A percentile compares a stretch with the other conserved stretches of the same genome.
Conservation (phyloP, 2,888 invertebrate species). For the Xestia ashworthii region DNA sequence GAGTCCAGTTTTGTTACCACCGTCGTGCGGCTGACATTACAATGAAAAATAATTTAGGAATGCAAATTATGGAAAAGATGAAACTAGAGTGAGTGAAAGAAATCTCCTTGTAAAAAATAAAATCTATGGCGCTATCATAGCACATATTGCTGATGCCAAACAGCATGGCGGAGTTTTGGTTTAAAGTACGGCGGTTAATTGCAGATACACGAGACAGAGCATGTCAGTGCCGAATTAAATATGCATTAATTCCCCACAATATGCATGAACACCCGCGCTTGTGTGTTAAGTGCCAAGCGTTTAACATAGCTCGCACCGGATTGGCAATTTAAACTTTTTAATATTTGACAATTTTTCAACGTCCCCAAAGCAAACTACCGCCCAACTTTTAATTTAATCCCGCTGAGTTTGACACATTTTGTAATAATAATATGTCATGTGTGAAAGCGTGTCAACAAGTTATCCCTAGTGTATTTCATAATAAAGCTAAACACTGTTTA, state of each 20-base stretch:
- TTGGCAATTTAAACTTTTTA: slow-evolving; percentile 66
- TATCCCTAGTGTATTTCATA: slow-evolving; percentile 3
- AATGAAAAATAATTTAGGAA: not conserved
- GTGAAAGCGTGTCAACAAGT: not conserved
- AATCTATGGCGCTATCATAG: not conserved
- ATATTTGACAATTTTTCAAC: slow-evolving; percentile 48
- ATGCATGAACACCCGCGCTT: slow-evolving; percentile 26
- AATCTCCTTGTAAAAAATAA: not conserved
- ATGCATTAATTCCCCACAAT: slow-evolving; percentile 49
- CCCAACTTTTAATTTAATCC: slow-evolving; percentile 58
- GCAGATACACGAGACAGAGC: not conserved
- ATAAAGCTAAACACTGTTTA: not conserved
- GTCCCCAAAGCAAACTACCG: slow-evolving; percentile 53
- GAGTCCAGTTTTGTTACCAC: not conserved
- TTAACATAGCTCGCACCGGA: slow-evolving; percentile 49
- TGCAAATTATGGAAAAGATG: not conserved
- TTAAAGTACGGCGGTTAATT: slow-evolving; percentile 21
- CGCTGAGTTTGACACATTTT: slow-evolving; percentile 37
- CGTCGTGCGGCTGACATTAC: not conserved
- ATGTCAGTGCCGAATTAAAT: slow-evolving; percentile 45
- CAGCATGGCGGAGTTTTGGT: not conserved
- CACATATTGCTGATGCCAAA: not conserved
- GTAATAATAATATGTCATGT: slow-evolving; percentile 22
- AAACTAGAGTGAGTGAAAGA: no score
- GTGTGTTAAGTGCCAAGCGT: slow-evolving; percentile 36